These are phyloP conservation scores for Potamilus streckersoni DNA, from an alignment of 1,140 invertebrate species.

Conservation along the genomic window DNA sequence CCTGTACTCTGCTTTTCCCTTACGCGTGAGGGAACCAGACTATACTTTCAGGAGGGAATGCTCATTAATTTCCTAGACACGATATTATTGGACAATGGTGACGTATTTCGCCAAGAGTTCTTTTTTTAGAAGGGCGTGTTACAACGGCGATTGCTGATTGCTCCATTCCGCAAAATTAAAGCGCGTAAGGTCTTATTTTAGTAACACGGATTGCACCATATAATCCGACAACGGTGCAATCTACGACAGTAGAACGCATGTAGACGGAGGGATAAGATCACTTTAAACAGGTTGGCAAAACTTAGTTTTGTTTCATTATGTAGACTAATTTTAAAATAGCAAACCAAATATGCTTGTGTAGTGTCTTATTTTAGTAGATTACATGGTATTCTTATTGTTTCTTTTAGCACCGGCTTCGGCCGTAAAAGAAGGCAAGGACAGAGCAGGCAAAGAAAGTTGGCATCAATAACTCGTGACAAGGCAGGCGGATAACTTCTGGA, in stretches of 20 bases:
- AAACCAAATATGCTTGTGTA: background rate
- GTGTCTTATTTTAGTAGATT: background rate
- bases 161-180: background rate
- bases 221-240: slow-evolving; percentile 13
- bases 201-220: slow-evolving; percentile 30
- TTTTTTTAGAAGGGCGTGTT: slow-evolving; percentile 17
- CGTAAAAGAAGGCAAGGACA: too few relatives aligned
- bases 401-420: too few relatives aligned
- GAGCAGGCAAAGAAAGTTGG: too few relatives aligned
- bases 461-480: too few relatives aligned
- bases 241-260: slow-evolving; percentile 26
- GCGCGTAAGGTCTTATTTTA: slow-evolving; percentile 23
- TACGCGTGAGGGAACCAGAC: too few relatives aligned
- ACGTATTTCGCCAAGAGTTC: slow-evolving; percentile 4
- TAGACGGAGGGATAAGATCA: slow-evolving; percentile 25
- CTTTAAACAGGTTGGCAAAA: slow-evolving; percentile 20
- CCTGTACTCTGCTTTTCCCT: too few relatives aligned
- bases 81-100: slow-evolving; percentile 16
- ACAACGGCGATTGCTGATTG: slow-evolving; percentile 9
- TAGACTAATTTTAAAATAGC: background rate
- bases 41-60: too few relatives aligned
- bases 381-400: too few relatives aligned
- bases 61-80: background rate
- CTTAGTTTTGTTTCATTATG: background rate
- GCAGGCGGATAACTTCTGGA: too few relatives aligned